Base-by-base conservation (phyloP, 2,888 invertebrate species). In the Anoncus sp. region DNA sequence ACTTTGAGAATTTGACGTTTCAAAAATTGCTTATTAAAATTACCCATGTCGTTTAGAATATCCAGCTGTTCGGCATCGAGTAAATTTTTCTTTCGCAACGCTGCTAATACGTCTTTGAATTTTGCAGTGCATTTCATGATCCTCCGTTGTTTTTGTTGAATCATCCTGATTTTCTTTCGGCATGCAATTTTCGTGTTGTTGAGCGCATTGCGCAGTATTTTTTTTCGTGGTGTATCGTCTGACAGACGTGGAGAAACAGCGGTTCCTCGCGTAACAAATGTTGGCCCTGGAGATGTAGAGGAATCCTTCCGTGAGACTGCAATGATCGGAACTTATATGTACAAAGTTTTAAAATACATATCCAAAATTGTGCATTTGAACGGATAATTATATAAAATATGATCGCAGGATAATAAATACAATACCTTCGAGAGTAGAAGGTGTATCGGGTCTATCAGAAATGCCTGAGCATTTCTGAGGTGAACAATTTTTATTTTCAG, bases 91-190 rank as follows among this genome's bases (percentile, higher is more conserved):
- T 47, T 18, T 10, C 20, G 20, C 10, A 47, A 12, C 18, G 22
- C 47, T 47, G 6, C 18, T 22, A 22, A 7, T 20, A 47, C 20
- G 20, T 20, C 22, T 20, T 47, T 47, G 20, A 47, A 47, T 22
- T 20, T 47, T 47, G 20, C 22, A 20, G 12, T 47, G 47, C 22
- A 12, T 20, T 47, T 47, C 20, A 10, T 10, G 10, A 1, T 9
- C 47, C 47, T 47, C 47, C 47, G 47, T 18, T 47, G 47, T 18
- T 47, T 47, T 47, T 47, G 18, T 18, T 47, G 47, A 47, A 47
- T 7, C 18, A 47, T 47, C 7, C 10, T 47, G 47, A 47, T 47
- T 47, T 47, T 47, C 20, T 20, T 47, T 47, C 47, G 47, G 20
- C 20, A 47, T 20, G 20, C 47, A 20, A 20, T 47, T 47, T 47